phyloP scores from a whole-genome alignment of 1,140 invertebrate species.

The Lepidurus packardi region DNA sequence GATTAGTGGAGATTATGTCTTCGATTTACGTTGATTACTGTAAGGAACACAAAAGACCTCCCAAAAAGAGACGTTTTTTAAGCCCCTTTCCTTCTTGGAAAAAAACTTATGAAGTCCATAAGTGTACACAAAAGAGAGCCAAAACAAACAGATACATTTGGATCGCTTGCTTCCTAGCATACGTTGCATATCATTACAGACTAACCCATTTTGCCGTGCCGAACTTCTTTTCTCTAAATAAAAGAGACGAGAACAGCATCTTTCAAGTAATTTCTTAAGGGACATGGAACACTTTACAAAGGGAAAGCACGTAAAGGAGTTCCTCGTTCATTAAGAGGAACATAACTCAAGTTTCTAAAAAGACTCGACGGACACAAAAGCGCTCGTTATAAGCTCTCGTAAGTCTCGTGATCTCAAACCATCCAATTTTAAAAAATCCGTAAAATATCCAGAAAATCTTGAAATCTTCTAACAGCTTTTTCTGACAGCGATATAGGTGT shows the following conservation, averaged over 20 bases:
- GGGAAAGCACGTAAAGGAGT: neutral
- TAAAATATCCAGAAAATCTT: too few species aligned
- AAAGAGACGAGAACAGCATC: neutral
- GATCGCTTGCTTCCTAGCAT: neutral
- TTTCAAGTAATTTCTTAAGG: neutral
- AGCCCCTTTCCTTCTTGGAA: neutral
- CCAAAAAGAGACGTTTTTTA: neutral
- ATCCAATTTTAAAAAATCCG: too few species aligned
- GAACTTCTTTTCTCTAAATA: neutral
- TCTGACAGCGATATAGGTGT: too few species aligned
- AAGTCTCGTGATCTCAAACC: too few species aligned
- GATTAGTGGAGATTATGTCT: neutral
- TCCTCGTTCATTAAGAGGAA: neutral
- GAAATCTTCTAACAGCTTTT: too few species aligned
- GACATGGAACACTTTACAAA: neutral
- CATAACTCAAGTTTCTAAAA: neutral
- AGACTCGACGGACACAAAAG: neutral
- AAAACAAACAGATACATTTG: constrained; percentile 11
- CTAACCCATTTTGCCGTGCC: neutral
- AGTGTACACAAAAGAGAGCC: neutral
- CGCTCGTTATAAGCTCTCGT: neutral
- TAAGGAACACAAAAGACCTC: neutral
- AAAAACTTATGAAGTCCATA: neutral
- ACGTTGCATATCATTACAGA: neutral
- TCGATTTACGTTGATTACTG: neutral